phyloP scores from a whole-genome alignment of 1,140 invertebrate species.

The Sinonovacula constricta region DNA sequence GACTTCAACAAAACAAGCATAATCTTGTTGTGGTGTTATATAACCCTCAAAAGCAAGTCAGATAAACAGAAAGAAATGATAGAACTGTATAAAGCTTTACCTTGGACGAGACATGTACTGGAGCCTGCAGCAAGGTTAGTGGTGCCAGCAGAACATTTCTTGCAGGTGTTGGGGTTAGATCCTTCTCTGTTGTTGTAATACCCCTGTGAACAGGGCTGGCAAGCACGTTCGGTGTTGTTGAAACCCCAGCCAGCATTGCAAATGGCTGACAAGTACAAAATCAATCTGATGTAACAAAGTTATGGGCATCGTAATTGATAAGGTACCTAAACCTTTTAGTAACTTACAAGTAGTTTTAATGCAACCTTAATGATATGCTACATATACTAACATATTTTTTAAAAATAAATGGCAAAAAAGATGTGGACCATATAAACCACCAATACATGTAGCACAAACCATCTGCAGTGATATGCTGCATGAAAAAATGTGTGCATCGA shows the following conservation, averaged over 20 bases:
- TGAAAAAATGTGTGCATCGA: too few species aligned
- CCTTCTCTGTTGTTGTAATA: slow-evolving; percentile 14
- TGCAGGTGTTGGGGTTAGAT: slow-evolving; percentile 7
- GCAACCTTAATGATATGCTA: neutral
- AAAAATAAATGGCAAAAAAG: neutral
- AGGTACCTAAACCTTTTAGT: neutral
- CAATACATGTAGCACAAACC: too few species aligned
- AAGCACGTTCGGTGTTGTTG: neutral
- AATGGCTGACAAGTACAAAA: slow-evolving; percentile 1
- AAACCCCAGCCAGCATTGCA: slow-evolving; percentile 5
- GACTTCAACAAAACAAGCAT: too few species aligned
- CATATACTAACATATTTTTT: neutral
- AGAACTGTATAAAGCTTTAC: too few species aligned
- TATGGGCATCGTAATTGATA: neutral
- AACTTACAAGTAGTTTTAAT: neutral
- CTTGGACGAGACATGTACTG: neutral
- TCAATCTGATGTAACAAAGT: neutral
- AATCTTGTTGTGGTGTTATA: too few species aligned
- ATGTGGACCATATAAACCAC: too few species aligned
- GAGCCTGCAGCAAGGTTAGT: slow-evolving; percentile 5
- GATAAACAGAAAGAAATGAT: too few species aligned
- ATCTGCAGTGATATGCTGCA: too few species aligned
- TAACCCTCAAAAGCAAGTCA: neutral
- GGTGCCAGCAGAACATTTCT: neutral
- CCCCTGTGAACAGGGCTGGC: neutral